Evolutionary conservation across 2,888 invertebrate genomes (phyloP), one percentile per base, ranked within the genome.

Genomic region (Furcula furcula): DNA sequence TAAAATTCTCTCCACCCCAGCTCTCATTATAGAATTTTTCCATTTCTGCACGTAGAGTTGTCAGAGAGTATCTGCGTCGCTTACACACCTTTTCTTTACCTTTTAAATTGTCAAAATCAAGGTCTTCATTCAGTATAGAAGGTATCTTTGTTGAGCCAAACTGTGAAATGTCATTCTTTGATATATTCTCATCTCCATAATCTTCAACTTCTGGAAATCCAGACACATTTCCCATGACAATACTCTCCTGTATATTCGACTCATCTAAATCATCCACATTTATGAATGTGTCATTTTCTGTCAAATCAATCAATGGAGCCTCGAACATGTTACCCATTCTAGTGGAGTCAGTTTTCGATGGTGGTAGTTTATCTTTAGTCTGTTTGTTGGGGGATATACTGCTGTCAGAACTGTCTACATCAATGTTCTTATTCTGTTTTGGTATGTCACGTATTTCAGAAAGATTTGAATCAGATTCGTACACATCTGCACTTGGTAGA

Each of bases 1-100:
- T 90, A 48, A 92, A 92, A 42, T 91, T 78, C 69, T 92, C 92
- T 30, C 92, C 92, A 0, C 91, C 91, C 91, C 92, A 92, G 48
- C 91, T 91, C 44, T 91, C 87, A 63, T 92, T 91, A 60, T 93
- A 93, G 74, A 92, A 93, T 38, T 89, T 88, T 38, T 90, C 87
- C 91, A 93, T 91, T 56, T 91, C 91, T 1, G 72, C 81, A 23
- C 84, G 73, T 29, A 88, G 71, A 40, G 79, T 76, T 41, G 76
- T 71, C 43, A 81, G 60, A 43, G 86, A 88, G 58, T 83, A 88
- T 26, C 65, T 60, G 28, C 76, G 59, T 46, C 65, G 67, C 39
- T 69, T 83, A 36, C 72, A 76, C 21, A 73, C 63, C 34, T 69
- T 79, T 16, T 75, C 68, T 27, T 73, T 83, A 4, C 86, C 84